phyloP scores from a whole-genome alignment of 2,113 vertebrate species.

The Sus scrofa region T2T-Sscrofa CM000824.6:148465001-148465500 shows the following conservation, averaged over 20 bases:
- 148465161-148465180: neutral
- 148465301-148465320: neutral
- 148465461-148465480: neutral
- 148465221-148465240: neutral
- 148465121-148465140: neutral
- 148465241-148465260: neutral
- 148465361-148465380: neutral
- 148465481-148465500: neutral
- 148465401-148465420: neutral
- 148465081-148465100: constrained; percentile 10
- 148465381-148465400: neutral
- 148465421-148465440: neutral
- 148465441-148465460: neutral
- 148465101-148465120: constrained; percentile 53
- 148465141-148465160: neutral
- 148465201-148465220: constrained; percentile 23
- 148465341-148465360: neutral
- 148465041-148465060: constrained; percentile 27
- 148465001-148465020: neutral
- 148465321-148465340: neutral
- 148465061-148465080: constrained; percentile 53
- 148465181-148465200: constrained; percentile 33
- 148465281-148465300: neutral
- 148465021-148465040: constrained; percentile 4
- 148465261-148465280: neutral